phyloP scores from a whole-genome alignment of 2,797 vertebrate species.

The Melanotaenia maccullochi region DNA sequence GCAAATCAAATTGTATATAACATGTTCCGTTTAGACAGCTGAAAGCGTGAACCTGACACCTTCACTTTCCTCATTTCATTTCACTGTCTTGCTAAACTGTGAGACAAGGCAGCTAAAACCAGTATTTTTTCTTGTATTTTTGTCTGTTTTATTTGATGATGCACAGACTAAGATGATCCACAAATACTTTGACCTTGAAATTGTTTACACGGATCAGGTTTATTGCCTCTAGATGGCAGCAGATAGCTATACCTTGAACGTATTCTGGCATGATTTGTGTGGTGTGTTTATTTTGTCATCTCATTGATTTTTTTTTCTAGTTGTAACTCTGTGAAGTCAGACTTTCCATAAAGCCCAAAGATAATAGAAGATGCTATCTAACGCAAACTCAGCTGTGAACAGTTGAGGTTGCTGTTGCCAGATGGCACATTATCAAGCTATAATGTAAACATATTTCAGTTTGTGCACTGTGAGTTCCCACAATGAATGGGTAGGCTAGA shows the following conservation, averaged over 20 bases:
- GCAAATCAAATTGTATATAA: no score
- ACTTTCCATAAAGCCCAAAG: conserved; percentile 4
- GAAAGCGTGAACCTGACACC: not conserved
- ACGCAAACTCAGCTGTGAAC: conserved; percentile 6
- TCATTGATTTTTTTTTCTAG: not conserved
- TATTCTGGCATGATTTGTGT: not conserved
- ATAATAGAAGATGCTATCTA: conserved; percentile 16
- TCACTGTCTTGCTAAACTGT: conserved; percentile 11
- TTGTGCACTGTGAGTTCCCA: conserved; percentile 29
- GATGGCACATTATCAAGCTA: conserved; percentile 50
- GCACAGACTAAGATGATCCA: not conserved
- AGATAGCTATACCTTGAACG: conserved; percentile 22
- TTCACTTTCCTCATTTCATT: conserved; percentile 25
- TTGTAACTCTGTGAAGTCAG: not conserved
- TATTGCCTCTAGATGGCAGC: conserved; percentile 61
- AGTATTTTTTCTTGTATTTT: not conserved
- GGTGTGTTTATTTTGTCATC: not conserved
- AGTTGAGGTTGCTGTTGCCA: conserved; percentile 19
- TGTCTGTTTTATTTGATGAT: not conserved
- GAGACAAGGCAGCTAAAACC: not conserved
- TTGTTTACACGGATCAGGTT: not conserved
- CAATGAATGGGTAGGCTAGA: conserved; percentile 49
- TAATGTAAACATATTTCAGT: conserved; percentile 52
- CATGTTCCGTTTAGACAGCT: no score
- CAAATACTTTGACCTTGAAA: not conserved